Percentiles rank a stretch among this genome's conserved stretches.
These are phyloP conservation scores for Cheilosia urbana DNA, from an alignment of 2,888 invertebrate species.

Conservation along the genomic window DNA sequence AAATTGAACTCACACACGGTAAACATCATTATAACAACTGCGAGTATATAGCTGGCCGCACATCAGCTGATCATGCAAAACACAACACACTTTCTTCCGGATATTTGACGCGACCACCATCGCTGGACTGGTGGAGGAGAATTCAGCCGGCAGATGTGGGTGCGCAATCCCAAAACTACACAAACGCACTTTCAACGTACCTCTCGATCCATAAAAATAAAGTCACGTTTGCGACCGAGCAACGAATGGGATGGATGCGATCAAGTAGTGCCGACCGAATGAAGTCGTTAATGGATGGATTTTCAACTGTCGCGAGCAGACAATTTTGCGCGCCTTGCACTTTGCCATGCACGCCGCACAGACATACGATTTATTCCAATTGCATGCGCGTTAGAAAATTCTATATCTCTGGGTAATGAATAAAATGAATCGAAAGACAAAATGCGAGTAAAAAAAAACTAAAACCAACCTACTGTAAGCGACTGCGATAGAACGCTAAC, in stretches of 20 bases:
- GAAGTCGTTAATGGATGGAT: slow-evolving; percentile 35
- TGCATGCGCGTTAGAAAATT: neutral
- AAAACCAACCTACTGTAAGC: slow-evolving; percentile 68
- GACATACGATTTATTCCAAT: slow-evolving; percentile 17
- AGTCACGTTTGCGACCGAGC: slow-evolving; percentile 44
- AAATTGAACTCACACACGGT: slow-evolving; percentile 46
- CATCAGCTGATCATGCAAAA: slow-evolving; percentile 64
- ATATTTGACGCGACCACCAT: slow-evolving; percentile 52
- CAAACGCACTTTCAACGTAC: slow-evolving; percentile 38
- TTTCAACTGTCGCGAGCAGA: slow-evolving; percentile 20
- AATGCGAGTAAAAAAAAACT: neutral
- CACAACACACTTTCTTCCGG: slow-evolving; percentile 66
- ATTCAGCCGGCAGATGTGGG: slow-evolving; percentile 20
- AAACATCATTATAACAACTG: slow-evolving; percentile 20
- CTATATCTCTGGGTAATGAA: slow-evolving; percentile 3
- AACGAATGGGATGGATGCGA: slow-evolving; percentile 1
- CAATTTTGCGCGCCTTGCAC: slow-evolving; percentile 34
- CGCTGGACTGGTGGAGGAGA: slow-evolving; percentile 12
- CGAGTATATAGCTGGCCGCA: slow-evolving; percentile 1
- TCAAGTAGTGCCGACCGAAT: neutral
- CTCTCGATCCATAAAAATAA: neutral
- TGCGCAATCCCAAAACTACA: slow-evolving; percentile 13
- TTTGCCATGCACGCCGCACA: slow-evolving; percentile 20
- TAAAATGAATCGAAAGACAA: slow-evolving; percentile 2
- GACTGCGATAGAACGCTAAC: slow-evolving; percentile 73